These are phyloP conservation scores for Myotis davidii DNA, from an alignment of 2,113 vertebrate genomes.

Conservation along the genomic window DNA sequence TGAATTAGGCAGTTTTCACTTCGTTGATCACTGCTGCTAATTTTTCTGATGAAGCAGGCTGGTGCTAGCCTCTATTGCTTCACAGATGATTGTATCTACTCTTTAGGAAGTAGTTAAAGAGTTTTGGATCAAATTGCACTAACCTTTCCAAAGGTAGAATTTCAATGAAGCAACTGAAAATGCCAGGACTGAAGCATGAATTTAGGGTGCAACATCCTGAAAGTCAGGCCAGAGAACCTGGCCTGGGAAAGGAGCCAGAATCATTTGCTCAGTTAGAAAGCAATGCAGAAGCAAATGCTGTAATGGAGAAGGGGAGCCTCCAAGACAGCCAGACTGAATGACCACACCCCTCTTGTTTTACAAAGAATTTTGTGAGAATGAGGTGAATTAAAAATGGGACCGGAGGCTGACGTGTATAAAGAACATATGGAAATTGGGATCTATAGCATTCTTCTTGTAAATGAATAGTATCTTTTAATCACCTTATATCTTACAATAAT, in stretches of 20 bases:
- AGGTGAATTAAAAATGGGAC: background rate
- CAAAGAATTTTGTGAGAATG: background rate
- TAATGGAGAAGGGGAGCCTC: background rate
- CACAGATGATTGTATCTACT: background rate
- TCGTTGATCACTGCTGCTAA: background rate
- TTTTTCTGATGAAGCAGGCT: no score
- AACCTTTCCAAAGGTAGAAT: background rate
- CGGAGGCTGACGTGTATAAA: background rate
- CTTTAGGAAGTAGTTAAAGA: background rate
- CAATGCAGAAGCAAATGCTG: background rate
- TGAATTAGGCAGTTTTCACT: background rate
- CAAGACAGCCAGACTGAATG: background rate
- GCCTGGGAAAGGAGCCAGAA: background rate
- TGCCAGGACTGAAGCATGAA: background rate
- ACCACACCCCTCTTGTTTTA: background rate
- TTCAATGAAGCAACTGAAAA: background rate
- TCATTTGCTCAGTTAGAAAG: background rate
- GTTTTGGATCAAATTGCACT: background rate
- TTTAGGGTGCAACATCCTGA: background rate
- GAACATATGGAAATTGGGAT: background rate
- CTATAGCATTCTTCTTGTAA: background rate
- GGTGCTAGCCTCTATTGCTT: background rate
- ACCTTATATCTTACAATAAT: background rate
- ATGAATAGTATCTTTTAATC: background rate
- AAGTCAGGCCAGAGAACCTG: background rate